phyloP scores from a whole-genome alignment of 30 jellyfish, hydroid and myxozoan genomes.

The Aurelia sp. region DNA sequence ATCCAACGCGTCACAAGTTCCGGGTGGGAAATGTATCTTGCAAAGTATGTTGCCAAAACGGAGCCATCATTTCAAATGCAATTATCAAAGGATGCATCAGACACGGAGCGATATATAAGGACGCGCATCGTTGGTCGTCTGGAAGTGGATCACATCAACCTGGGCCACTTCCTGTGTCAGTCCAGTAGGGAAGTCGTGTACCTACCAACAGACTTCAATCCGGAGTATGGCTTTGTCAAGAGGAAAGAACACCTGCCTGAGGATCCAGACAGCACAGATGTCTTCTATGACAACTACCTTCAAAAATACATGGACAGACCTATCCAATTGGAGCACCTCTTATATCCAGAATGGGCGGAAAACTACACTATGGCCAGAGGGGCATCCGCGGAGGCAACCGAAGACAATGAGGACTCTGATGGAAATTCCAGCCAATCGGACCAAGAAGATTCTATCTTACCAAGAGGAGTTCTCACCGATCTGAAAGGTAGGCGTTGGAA shows the following conservation, averaged over 20 bases:
- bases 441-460: background rate
- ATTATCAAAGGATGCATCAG: background rate
- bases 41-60: constrained; percentile 14
- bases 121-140: too few relatives aligned
- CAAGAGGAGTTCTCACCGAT: background rate
- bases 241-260: background rate
- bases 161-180: background rate
- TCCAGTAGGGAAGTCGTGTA: background rate
- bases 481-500: background rate
- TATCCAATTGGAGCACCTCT: background rate
- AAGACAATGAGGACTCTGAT: background rate
- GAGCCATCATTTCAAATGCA: background rate
- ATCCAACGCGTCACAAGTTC: background rate
- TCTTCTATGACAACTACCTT: background rate
- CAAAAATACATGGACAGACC: constrained; percentile 28
- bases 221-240: constrained; percentile 6
- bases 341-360: constrained; percentile 1
- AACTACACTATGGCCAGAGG: background rate
- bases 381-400: background rate
- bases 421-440: background rate
- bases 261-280: background rate
- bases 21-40: constrained; percentile 12
- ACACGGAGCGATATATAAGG: background rate
- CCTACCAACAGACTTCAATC: constrained; percentile 16
- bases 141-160: constrained; percentile 5